Evolutionary conservation across 2,797 vertebrate genomes (phyloP).

Genomic region (Emydoidea blandingii): DNA sequence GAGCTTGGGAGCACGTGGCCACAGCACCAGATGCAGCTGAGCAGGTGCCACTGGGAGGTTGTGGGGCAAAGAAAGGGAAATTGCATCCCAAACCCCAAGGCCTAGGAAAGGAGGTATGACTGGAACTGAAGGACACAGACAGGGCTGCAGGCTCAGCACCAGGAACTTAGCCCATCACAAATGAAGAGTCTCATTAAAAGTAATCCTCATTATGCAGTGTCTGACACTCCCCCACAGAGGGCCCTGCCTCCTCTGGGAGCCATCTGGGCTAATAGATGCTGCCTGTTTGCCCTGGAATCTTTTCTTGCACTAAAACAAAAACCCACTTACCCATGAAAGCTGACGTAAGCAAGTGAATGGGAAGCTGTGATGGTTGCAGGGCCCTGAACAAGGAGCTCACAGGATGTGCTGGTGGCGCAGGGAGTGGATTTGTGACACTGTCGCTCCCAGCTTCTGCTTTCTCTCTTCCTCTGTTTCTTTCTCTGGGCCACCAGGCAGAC

Average conservation of each 20-base stretch:
- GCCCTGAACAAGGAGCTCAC: not conserved
- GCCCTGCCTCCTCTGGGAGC: not conserved
- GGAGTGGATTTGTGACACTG: not conserved
- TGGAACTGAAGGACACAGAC: not conserved
- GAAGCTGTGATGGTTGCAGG: not conserved
- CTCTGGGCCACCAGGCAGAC: not conserved
- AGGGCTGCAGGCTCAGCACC: not conserved
- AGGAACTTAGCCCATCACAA: not conserved
- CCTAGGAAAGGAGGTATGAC: not conserved
- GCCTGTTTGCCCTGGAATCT: not conserved
- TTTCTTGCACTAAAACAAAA: not conserved
- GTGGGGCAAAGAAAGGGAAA: not conserved
- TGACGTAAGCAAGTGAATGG: not conserved
- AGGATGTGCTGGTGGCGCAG: not conserved
- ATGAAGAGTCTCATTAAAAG: not conserved
- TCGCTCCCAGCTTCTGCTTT: not conserved
- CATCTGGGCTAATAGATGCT: no score
- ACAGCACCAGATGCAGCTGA: not conserved
- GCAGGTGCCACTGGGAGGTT: not conserved
- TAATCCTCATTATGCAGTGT: not conserved
- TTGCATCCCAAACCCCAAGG: not conserved
- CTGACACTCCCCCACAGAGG: not conserved
- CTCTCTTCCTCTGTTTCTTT: not conserved
- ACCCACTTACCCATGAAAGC: not conserved
- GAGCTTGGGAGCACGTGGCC: no score